Conservation (phyloP, 2,888 invertebrate genomes). For the Cephus runcator region DNA sequence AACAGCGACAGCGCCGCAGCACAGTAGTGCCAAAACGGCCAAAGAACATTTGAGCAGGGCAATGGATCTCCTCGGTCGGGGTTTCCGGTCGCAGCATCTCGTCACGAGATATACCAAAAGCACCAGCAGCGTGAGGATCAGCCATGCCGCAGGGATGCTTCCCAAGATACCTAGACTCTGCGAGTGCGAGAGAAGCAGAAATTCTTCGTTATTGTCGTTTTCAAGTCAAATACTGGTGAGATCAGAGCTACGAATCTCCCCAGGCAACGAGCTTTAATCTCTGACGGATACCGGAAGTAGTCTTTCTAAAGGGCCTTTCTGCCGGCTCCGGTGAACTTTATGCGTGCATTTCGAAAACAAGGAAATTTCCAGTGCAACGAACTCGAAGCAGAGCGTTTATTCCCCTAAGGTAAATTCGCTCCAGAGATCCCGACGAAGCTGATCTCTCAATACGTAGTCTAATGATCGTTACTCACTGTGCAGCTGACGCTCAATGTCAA, state of each 20-base stretch:
- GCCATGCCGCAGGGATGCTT: conserved; percentile 92
- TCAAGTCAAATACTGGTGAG: neutral
- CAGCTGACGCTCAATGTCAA: neutral
- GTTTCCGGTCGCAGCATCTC: conserved; percentile 94
- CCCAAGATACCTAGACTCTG: conserved; percentile 94
- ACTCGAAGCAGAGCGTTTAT: neutral
- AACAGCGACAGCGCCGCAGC: conserved; percentile 90
- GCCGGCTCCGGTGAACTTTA: neutral
- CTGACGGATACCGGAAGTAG: neutral
- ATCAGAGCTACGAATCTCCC: neutral
- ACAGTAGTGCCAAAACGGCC: conserved; percentile 85
- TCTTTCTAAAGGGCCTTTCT: neutral
- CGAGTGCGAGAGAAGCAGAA: conserved; percentile 34
- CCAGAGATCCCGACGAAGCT: neutral
- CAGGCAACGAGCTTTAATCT: neutral
- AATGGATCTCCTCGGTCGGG: conserved; percentile 88
- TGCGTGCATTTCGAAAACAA: neutral
- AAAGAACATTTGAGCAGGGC: conserved; percentile 84
- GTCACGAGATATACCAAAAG: conserved; percentile 93
- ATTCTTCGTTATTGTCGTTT: neutral
- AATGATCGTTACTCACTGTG: neutral
- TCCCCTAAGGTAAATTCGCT: neutral
- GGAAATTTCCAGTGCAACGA: neutral
- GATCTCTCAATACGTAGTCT: neutral
- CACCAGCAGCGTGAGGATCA: conserved; percentile 89